Base-by-base conservation (phyloP, 2,888 invertebrate genomes). In the Spatulosminthurus flaviceps region DNA sequence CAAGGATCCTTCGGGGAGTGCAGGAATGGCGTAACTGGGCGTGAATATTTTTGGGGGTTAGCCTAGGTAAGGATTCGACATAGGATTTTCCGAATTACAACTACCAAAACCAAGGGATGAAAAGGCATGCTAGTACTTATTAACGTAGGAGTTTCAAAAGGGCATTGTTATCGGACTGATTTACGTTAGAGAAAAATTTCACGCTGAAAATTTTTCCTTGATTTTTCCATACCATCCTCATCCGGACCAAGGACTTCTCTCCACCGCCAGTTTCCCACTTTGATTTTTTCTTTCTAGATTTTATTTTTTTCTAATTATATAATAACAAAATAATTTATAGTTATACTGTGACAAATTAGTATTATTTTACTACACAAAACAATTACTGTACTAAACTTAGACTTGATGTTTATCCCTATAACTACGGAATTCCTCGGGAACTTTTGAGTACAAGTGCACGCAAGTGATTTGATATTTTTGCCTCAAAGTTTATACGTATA, bases 21-120 rank as follows among this genome's bases (percentile, higher is more conserved):
- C 41, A 28, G 77, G 77, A 77, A 77, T 77, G 77, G 77, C 77
- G 77, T 66, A 77, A 77, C 64, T 77, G 77, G 77, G 77, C 77
- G 77, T 77, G 77, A 69, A 77, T 77, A 51, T 77, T 66, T 77
- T 66, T 61, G 60, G 77, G 77, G 77, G 77, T 77, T 77, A 77
- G 16, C 77, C 77, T 77, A 77, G 77, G 77, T 77, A 77, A 77
- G 77, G 77, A 60, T 26, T 71, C 43, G 26, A 64, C 29, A 26
- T 29, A 51, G 26, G 26, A 60, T 43, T 41, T 26, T 19, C 21
- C 28, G 11, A 51, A 16, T 19, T n/a, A n/a, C n/a, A n/a, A 42
- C 24, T 13, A 24, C 16, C 1, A 21, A 22, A 26, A n/a, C 73
- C 13, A 73, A 73, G 73, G 73, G 73, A 73, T 51, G 72, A 51